Conservation (phyloP, 1,140 invertebrate species). For the Colletes latitarsis region DNA sequence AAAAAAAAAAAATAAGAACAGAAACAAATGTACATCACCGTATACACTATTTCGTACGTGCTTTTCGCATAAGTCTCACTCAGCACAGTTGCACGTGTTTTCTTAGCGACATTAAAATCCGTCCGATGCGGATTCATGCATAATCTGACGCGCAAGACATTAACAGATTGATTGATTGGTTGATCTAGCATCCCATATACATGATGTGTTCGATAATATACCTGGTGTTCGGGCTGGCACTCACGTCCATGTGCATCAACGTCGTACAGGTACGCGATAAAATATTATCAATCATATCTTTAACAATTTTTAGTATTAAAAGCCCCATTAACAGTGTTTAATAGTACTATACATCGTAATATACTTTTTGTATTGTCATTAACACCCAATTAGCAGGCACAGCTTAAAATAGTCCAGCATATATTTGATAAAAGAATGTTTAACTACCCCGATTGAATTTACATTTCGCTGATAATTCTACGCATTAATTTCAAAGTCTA, state of each 20-base stretch:
- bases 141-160: conserved; percentile 19
- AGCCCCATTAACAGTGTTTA: too few species aligned
- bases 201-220: conserved; percentile 97
- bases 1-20: neutral
- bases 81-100: conserved; percentile 53
- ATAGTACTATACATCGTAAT: too few species aligned
- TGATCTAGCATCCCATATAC: conserved; percentile 89
- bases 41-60: conserved; percentile 39
- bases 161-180: conserved; percentile 62
- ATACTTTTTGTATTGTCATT: too few species aligned
- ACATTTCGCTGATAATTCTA: neutral
- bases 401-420: too few species aligned
- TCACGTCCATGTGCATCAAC: conserved; percentile 98
- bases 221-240: conserved; percentile 94
- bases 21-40: conserved; percentile 37
- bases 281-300: neutral
- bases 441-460: too few species aligned
- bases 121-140: neutral
- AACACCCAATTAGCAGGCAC: too few species aligned
- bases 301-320: neutral
- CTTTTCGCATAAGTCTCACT: conserved; percentile 53
- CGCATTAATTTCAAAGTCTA: neutral
- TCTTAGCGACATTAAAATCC: conserved; percentile 34
- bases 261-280: conserved; percentile 90
- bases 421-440: too few species aligned